phyloP scores from a whole-genome alignment of 2,888 invertebrate genomes.

The Xanthorhoe designata region DNA sequence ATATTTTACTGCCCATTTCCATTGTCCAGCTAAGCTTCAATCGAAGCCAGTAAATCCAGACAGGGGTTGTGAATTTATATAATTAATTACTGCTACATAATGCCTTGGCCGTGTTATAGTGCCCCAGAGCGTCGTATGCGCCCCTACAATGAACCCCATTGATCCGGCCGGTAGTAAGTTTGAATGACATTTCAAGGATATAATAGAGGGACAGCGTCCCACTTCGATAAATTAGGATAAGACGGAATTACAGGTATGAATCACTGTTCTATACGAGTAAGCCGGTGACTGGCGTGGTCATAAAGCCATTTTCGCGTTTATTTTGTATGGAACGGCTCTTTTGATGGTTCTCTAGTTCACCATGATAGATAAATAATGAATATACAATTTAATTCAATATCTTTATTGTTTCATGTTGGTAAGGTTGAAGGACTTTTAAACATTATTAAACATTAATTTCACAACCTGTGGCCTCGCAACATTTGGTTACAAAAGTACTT shows the following conservation, averaged over 20 bases:
- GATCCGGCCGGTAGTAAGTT: slow-evolving; percentile 60
- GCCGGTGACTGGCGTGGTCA: background rate
- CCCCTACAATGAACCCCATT: slow-evolving; percentile 61
- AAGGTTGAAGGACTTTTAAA: no score
- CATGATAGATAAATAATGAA: no score
- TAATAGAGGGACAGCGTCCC: slow-evolving; percentile 17
- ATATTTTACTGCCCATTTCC: slow-evolving; percentile 37
- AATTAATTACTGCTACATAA: slow-evolving; percentile 74
- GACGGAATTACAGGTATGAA: slow-evolving; percentile 13
- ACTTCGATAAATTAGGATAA: slow-evolving; percentile 20
- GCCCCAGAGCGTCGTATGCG: slow-evolving; percentile 67
- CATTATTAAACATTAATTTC: no score
- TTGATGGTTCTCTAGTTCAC: no score
- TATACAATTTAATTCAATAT: no score
- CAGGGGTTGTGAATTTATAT: slow-evolving; percentile 65
- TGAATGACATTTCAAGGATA: slow-evolving; percentile 56
- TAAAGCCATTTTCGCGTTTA: no score
- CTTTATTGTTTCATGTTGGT: no score
- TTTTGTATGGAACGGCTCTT: no score
- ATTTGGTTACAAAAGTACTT: no score
- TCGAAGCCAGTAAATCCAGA: slow-evolving; percentile 54
- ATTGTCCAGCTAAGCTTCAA: slow-evolving; percentile 54
- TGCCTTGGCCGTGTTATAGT: slow-evolving; percentile 62
- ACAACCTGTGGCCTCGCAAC: no score
- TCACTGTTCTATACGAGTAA: background rate